These are phyloP conservation scores for Dasypolia templi DNA, from an alignment of 2,888 invertebrate species.

Conservation along the genomic window DNA sequence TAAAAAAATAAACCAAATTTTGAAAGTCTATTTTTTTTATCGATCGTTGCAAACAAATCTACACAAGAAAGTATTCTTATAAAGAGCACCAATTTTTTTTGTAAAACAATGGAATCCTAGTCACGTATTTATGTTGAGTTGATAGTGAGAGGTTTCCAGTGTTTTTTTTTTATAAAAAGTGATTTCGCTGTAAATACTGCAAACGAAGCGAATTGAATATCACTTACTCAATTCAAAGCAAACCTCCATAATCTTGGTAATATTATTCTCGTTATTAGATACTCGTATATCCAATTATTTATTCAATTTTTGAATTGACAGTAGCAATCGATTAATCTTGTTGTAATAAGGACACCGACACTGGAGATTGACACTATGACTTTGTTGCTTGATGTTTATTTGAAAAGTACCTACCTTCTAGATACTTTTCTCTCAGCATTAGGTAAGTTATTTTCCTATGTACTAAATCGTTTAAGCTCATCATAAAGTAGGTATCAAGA, in stretches of 20 bases:
- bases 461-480: neutral
- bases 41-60: conserved; percentile 11
- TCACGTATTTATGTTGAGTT: neutral
- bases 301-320: neutral
- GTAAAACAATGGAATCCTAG: neutral
- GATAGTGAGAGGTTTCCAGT: neutral
- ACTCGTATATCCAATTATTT: no score
- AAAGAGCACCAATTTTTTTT: neutral
- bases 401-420: neutral
- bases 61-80: neutral
- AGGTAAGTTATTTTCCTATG: neutral
- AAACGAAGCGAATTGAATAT: neutral
- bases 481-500: no score
- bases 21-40: conserved; percentile 23
- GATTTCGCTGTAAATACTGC: neutral
- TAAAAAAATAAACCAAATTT: conserved; percentile 40
- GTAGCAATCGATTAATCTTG: neutral
- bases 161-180: neutral
- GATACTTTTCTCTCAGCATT: neutral
- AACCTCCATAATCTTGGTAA: neutral
- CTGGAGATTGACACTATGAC: neutral
- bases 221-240: neutral
- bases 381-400: neutral
- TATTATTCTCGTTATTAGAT: neutral
- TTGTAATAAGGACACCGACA: neutral